Evolutionary conservation across 1,140 invertebrate species (phyloP).

Genomic region (Planococcus citri): DNA sequence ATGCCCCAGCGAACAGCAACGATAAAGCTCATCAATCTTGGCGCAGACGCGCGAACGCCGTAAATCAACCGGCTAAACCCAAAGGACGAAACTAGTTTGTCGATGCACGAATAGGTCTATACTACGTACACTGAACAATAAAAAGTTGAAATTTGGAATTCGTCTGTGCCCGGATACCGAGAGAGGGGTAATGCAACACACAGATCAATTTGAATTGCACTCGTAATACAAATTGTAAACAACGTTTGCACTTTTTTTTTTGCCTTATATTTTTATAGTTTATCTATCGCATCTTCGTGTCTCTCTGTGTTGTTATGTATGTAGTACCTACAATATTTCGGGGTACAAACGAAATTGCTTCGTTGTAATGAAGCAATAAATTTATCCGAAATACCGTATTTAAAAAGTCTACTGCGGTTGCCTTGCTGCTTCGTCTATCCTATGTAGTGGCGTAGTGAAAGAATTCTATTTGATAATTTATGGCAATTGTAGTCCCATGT

Average conservation of each 20-base stretch:
- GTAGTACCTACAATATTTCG: too few species aligned
- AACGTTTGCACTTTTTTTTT: background rate
- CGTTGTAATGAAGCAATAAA: slow-evolving; percentile 7
- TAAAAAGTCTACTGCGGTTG: slow-evolving; percentile 1
- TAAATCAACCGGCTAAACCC: background rate
- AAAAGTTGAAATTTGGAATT: background rate
- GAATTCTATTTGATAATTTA: slow-evolving; percentile 4
- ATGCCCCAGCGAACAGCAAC: background rate
- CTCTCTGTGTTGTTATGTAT: too few species aligned
- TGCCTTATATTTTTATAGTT: too few species aligned
- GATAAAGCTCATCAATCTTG: background rate
- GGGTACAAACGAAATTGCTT: background rate
- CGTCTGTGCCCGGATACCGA: too few species aligned
- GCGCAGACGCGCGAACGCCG: background rate
- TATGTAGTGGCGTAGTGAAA: background rate
- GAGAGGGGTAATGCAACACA: too few species aligned
- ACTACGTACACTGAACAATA: too few species aligned
- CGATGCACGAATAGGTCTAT: too few species aligned
- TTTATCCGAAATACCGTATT: background rate
- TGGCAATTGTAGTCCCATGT: slow-evolving; percentile 2
- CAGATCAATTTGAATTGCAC: background rate
- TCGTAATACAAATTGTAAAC: background rate
- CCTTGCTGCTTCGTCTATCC: too few species aligned
- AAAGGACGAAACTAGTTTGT: background rate
- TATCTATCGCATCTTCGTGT: background rate